Evolutionary conservation across 2,113 vertebrate species (phyloP).

Genomic region (Chloebia gouldiae): DNA sequence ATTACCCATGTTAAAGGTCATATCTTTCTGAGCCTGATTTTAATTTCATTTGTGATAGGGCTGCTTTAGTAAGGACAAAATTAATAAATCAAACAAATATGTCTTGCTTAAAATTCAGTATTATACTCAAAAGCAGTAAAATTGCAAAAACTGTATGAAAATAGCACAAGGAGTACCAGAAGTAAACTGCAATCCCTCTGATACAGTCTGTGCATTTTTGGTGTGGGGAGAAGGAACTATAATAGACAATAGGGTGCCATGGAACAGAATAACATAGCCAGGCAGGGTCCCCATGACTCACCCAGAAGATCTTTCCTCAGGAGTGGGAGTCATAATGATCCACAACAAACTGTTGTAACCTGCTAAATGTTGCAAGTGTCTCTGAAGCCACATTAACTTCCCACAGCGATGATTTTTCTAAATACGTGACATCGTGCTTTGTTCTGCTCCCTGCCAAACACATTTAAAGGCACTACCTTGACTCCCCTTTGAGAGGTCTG

Average conservation of each 20-base stretch:
- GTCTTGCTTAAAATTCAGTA: neutral
- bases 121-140: neutral
- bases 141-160: neutral
- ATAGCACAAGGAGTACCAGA: neutral
- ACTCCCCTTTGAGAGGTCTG: neutral
- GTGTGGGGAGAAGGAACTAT: conserved; percentile 7
- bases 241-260: conserved; percentile 55
- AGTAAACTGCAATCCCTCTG: neutral
- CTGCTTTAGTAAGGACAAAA: neutral
- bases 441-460: neutral
- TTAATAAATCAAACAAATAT: neutral
- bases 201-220: neutral
- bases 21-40: neutral
- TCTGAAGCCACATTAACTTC: neutral
- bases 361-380: conserved; percentile 24
- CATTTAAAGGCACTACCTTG: conserved; percentile 22
- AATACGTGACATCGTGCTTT: neutral
- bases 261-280: conserved; percentile 44
- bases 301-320: conserved; percentile 60
- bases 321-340: conserved; percentile 54
- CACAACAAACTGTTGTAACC: conserved; percentile 58
- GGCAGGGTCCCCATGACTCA: conserved; percentile 57
- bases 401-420: neutral
- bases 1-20: neutral
- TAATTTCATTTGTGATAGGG: neutral